Evolutionary conservation across 2,888 invertebrate species (phyloP), one percentile per base, ranked within the genome.

Genomic region (Stratiomys singularior): DNA sequence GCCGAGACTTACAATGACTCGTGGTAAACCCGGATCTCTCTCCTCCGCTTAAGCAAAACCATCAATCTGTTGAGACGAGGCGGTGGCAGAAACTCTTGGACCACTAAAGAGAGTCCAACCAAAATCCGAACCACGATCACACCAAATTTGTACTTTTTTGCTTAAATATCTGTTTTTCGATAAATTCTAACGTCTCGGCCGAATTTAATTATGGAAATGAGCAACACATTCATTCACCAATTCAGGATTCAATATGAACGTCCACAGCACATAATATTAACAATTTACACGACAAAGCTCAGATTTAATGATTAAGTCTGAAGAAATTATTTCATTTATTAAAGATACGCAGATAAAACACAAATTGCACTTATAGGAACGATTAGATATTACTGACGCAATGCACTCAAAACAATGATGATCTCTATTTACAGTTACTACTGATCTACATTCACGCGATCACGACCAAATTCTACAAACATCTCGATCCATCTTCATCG

Each of bases 111-210:
- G 64, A 64, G 28, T 28, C 11, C 28, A 64, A 23, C 23, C 37
- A 37, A 37, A 15, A 21, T 52, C 52, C 71, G 1, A 28, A 44
- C 56, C 71, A 52, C 71, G 56, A 72, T 72, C 71, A 44, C 71
- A 44, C 71, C 71, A 72, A 72, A 72, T 72, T 72, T 52, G 71
- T 72, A 72, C 56, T 72, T 72, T 37, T 37, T 28, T 72, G 56
- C 71, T 47, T 56, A 52, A 72, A 27, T 27, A 56, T 52, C 71
- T 28, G 18, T 72, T 56, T 72, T 52, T 28, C 47, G 37, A 18
- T 69, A 52, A 13, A 4, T 18, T 3, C 4, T 18, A 4, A 3
- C 52, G 52, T 13, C 15, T 52, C 15, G 15, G 37, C 9, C 37
- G 37, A 37, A 5, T 37, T 9, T 37, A 9, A 37, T 37, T 37